Base-by-base conservation (phyloP, 2,797 vertebrate species). In the Novumbra hubbsi region DNA sequence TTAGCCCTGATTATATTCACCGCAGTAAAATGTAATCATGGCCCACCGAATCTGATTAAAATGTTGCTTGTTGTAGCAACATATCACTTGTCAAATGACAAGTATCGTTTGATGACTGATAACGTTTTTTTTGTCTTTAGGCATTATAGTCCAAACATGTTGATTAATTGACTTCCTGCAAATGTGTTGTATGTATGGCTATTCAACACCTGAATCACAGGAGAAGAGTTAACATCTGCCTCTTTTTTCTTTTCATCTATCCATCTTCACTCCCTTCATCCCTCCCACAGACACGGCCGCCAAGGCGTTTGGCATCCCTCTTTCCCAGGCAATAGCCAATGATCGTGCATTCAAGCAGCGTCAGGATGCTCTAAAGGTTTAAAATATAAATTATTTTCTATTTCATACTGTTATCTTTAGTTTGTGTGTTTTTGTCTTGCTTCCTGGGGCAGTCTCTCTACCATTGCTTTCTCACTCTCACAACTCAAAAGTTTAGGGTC, bases 281-380 rank as follows among this genome's bases (percentile, higher is more conserved):
- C 15, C 14, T 64, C 38, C 55, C 17, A 17, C 76, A 96, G 96
- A 95, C 41, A 87, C 81, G 0, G 87, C 84, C 0, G 82, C 95
- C n/a, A 95, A 95, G 88, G 94, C 93, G 0, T 98, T 98, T 5
- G 94, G 96, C 70, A 87, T 97, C 80, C 91, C 94, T 0, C 93
- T 98, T 0, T 84, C 90, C 50, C 94, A 95, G 80, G 96, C 94
- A 60, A 93, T 98, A 1, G 91, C 94, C 75, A 95, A 96, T 0
- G 96, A 98, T 87, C 82, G 92, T 0, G 91, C 91, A 12, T 81
- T 88, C 84, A 93, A 91, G 68, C 94, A 90, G 52, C 90, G 89
- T 17, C 94, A 93, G 87, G 94, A 95, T 0, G 94, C 92, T 0
- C 84, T 94, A 81, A 94, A 91, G 81, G 93, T 60, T 60, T 24